Conservation (phyloP, 2,888 invertebrate genomes). For the Himalopsyche japonica region DNA sequence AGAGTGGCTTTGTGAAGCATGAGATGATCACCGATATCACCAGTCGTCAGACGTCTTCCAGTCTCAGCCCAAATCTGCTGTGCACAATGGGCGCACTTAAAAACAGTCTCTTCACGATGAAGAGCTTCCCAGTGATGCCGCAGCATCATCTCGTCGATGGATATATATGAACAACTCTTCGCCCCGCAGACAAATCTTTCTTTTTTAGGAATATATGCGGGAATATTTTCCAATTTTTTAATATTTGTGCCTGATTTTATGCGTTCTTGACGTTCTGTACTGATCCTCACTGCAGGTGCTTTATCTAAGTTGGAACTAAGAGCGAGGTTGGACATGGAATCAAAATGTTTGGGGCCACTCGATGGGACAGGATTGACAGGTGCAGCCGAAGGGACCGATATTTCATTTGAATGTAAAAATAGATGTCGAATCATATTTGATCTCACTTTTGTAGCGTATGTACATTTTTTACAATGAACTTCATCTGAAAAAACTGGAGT, state of each 20-base stretch:
- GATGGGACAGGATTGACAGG: constrained; percentile 84
- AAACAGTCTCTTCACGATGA: constrained; percentile 64
- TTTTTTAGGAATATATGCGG: constrained; percentile 58
- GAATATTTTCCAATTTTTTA: constrained; percentile 44
- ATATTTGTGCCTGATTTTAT: not conserved
- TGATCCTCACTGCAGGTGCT: constrained; percentile 27
- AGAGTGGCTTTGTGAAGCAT: constrained; percentile 74
- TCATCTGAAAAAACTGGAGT: constrained; percentile 65
- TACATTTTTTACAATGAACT: constrained; percentile 68
- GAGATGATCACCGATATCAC: constrained; percentile 72
- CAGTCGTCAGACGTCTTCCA: constrained; percentile 54
- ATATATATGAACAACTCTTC: constrained; percentile 69
- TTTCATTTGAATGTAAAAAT: constrained; percentile 65
- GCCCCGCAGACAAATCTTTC: constrained; percentile 74
- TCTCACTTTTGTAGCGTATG: constrained; percentile 70
- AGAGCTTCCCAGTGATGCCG: constrained; percentile 73
- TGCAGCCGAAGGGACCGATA: constrained; percentile 66
- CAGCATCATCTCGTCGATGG: constrained; percentile 72
- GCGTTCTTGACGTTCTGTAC: constrained; percentile 15
- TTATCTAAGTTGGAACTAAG: constrained; percentile 61
- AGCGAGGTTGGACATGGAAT: constrained; percentile 82
- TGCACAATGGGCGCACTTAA: constrained; percentile 75
- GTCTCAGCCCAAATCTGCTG: constrained; percentile 57
- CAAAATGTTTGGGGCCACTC: constrained; percentile 78
- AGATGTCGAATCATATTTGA: constrained; percentile 74